Percentiles rank a stretch among this genome's conserved stretches.
These are phyloP conservation scores for Platorchestia sp. DNA, from an alignment of 1,140 invertebrate genomes.

Conservation along the genomic window DNA sequence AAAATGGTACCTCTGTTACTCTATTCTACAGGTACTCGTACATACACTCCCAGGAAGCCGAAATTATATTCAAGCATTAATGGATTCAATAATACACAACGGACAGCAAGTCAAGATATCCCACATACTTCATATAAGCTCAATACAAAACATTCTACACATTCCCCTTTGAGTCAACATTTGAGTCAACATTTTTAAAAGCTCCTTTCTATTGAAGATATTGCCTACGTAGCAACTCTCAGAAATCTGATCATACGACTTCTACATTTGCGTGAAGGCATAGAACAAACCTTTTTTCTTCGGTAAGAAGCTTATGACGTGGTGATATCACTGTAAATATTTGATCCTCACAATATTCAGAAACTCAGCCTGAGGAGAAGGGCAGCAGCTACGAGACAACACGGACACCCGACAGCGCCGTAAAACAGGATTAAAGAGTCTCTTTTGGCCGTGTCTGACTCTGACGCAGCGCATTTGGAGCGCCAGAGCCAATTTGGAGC, in stretches of 20 bases:
- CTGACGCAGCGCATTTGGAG: neutral
- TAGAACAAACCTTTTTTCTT: neutral
- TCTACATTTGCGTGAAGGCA: neutral
- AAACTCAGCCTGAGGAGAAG: neutral
- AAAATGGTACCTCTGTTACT: too few species aligned
- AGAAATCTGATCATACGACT: neutral
- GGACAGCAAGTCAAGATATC: too few species aligned
- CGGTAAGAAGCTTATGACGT: neutral
- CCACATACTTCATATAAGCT: too few species aligned
- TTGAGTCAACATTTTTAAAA: too few species aligned
- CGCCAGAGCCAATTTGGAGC: conserved; percentile 26
- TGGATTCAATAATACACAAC: too few species aligned
- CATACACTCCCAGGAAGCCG: too few species aligned
- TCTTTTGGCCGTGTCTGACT: neutral
- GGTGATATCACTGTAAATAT: neutral
- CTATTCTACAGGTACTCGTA: too few species aligned
- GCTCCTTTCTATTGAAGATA: too few species aligned
- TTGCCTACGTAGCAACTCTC: too few species aligned
- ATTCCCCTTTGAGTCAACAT: too few species aligned
- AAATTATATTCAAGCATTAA: too few species aligned
- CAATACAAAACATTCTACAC: too few species aligned
- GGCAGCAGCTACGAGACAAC: neutral
- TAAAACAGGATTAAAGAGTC: neutral
- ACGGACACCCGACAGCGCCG: neutral
- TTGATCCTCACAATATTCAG: neutral